These are phyloP conservation scores for Calcarius lapponicus DNA, from an alignment of 2,797 vertebrate genomes.

Conservation along the genomic window DNA sequence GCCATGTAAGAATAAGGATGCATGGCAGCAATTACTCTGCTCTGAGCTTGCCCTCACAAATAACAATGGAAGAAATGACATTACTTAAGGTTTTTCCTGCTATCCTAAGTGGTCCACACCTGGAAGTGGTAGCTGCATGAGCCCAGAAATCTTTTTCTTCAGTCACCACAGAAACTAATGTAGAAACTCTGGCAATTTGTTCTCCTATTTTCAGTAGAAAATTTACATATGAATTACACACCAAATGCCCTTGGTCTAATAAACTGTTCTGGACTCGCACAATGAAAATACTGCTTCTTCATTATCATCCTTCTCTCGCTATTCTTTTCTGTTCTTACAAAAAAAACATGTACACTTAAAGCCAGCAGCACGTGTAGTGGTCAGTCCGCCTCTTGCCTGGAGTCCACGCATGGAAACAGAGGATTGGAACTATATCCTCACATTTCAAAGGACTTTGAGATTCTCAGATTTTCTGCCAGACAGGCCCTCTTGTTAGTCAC, in stretches of 20 bases:
- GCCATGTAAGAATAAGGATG: neutral
- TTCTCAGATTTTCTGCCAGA: neutral
- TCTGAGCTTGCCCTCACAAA: neutral
- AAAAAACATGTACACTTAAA: neutral
- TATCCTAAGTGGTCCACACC: neutral
- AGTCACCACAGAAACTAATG: slow-evolving; percentile 37
- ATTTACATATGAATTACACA: slow-evolving; percentile 63
- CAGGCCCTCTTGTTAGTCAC: neutral
- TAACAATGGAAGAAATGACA: neutral
- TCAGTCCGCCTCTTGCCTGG: neutral
- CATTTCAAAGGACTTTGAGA: neutral
- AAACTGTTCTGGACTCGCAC: neutral
- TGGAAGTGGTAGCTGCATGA: neutral
- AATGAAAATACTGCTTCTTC: neutral
- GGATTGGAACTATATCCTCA: neutral
- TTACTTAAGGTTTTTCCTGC: neutral
- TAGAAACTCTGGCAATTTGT: neutral
- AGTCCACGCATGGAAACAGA: neutral
- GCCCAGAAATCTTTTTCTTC: slow-evolving; percentile 2
- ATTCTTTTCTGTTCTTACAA: neutral
- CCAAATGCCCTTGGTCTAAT: slow-evolving; percentile 38
- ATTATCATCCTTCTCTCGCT: neutral
- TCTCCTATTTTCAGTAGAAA: slow-evolving; percentile 30
- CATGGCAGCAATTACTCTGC: accelerated
- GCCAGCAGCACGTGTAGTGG: neutral